Evolutionary conservation across 2,113 vertebrate genomes (phyloP), one percentile per base, ranked within the genome.

Genomic region (Himantopus leucocephalus): DNA sequence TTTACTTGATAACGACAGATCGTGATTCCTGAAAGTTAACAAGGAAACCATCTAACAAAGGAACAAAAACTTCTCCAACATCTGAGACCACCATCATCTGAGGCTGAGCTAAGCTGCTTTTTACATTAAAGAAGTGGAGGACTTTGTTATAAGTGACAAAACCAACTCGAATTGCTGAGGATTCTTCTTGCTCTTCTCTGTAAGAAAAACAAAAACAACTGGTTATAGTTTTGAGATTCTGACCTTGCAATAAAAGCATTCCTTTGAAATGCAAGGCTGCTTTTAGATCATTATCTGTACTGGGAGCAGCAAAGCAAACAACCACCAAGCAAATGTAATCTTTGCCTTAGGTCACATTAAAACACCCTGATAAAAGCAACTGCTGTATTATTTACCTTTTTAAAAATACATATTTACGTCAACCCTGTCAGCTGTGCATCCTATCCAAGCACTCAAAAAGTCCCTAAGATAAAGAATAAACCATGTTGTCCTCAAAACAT

Each of bases 51-150:
- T 99, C 99, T 48, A 99, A 97, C 88, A 99, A 97, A 12, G 99
- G 99, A 41, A 99, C 98, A 72, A 99, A 99, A 97, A 99, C 99
- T 95, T 99, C 99, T 4, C 98, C 97, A 11, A 99, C 98, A 48
- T 99, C 99, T 0, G 99, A 99, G 72, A 99, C 99, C 95, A 99
- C 99, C 99, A 99, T 99, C 99, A 99, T 99, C 98, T 99, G 99
- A 11, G 99, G 99, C 97, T 99, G 99, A 63, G 99, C 99, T 97
- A 99, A 93, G 39, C 98, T 98, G 83, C 99, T 99, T 97, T 99
- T 99, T 32, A 99, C 98, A 19, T 99, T 99, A 94, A 99, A 99
- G 98, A 99, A 99, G 90, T 99, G 99, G 15, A 99, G 99, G 83
- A 99, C 98, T 96, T 99, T 99, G 98, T 99, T 99, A 14, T 99